Evolutionary conservation across 2,797 vertebrate species (phyloP).

Genomic region (Dendrocincla fuliginosa): DNA sequence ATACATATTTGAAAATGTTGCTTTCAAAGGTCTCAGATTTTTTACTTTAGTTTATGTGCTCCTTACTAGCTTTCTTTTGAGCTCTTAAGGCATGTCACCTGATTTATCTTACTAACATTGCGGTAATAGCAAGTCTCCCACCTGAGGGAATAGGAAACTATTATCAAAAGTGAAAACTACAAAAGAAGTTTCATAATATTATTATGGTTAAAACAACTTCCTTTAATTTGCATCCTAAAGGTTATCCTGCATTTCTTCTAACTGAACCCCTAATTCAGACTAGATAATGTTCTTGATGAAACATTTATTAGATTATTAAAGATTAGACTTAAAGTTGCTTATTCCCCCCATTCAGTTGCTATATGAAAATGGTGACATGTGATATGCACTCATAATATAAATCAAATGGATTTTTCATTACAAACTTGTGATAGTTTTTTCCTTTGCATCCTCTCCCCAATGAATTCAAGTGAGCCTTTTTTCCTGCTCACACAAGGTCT

Average conservation of each 20-base stretch:
- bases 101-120: neutral
- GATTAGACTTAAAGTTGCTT: neutral
- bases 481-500: neutral
- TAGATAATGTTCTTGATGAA: neutral
- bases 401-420: neutral
- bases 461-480: neutral
- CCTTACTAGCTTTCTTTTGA: neutral
- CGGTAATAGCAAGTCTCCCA: neutral
- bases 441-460: neutral
- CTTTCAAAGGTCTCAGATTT: neutral
- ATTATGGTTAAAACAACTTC: neutral
- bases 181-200: neutral
- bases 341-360: neutral
- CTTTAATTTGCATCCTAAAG: neutral
- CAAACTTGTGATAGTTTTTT: neutral
- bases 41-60: neutral
- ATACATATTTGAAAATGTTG: neutral
- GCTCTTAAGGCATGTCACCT: slow-evolving; percentile 18
- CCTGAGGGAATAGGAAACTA: neutral
- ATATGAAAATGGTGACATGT: neutral
- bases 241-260: neutral
- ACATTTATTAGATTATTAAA: neutral
- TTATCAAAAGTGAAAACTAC: neutral
- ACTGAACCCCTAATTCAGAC: neutral
- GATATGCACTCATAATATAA: neutral